Evolutionary conservation across 2,797 vertebrate species (phyloP), one percentile per base, ranked within the genome.

Genomic region (Esox lucius): DNA sequence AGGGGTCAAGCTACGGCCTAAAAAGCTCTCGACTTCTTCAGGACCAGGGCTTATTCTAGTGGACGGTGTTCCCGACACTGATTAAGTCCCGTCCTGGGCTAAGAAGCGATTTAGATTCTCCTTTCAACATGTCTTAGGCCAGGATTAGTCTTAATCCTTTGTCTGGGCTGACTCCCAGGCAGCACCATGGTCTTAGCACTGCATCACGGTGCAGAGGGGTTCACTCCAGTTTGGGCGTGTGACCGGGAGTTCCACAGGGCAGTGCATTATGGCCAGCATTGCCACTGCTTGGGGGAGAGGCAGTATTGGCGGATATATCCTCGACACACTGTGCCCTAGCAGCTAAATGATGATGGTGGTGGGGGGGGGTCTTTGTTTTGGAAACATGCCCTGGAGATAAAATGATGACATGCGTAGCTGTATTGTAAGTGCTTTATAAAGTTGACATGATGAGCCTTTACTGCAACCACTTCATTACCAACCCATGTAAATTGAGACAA

Each of bases 401-500:
- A 59, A 59, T 12, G 2, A 59, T 59, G 53, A 59, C 7, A 19
- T 22, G 9, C n/a, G 9, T 59, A n/a, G 8, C n/a, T 59, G n/a
- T 22, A 59, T 16, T 59, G 53, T 59, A 59, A 59, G n/a, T 15
- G 53, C 53, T 9, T 59, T 1, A 42, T 42, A 42, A 22, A 59
- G n/a, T 8, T 59, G n/a, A n/a, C 53, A 22, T 59, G 53, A 56
- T 22, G 19, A 59, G 19, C 70, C 56, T 62, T 22, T 28, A 7
- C 15, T 66, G 39, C n/a, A n/a, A 22, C 53, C 74, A 35, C 46
- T 66, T 73, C 0, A 76, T 73, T 66, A 69, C 16, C 31, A 42
- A 3, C 0, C 48, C 71, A 67, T 73, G 24, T 61, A 53, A 33
- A 62, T 35, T 68, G 39, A 61, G 35, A 72, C 64, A 69, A 24